Conservation (phyloP, 2,113 vertebrate genomes). For the rat (Rattus norvegicus) region GRCr8 NC_086029.1:39657001-39657500, state of each 20-base stretch:
- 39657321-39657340: background rate
- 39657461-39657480: constrained; percentile 54
- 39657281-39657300: background rate
- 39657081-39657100: background rate
- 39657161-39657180: background rate
- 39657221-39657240: background rate
- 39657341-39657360: constrained; percentile 24
- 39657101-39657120: background rate
- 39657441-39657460: constrained; percentile 48
- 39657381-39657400: background rate
- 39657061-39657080: background rate
- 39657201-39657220: background rate
- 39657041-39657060: background rate
- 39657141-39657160: background rate
- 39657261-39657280: background rate
- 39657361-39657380: constrained; percentile 12
- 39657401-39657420: background rate
- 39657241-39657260: background rate
- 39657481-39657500: constrained; percentile 44
- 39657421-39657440: background rate
- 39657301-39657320: background rate
- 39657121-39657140: background rate
- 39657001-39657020: background rate
- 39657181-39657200: background rate
- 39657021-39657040: background rate